A percentile compares a stretch with the other conserved stretches of the same genome.
These are phyloP conservation scores for Zosterops pallidus DNA, from an alignment of 2,113 vertebrate genomes.

Conservation along the genomic window DNA sequence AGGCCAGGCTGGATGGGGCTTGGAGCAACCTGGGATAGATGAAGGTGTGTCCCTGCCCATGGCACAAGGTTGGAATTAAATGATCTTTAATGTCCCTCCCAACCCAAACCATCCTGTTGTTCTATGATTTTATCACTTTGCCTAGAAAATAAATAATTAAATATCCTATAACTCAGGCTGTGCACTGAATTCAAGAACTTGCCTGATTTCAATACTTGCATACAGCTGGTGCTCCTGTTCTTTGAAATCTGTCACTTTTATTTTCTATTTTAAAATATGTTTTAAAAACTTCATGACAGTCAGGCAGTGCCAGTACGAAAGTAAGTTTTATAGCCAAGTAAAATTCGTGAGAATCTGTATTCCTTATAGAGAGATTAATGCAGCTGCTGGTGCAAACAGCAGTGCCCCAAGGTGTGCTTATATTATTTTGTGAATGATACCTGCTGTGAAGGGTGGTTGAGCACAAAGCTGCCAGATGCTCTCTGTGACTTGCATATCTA, in stretches of 20 bases:
- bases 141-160: background rate
- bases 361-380: background rate
- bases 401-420: slow-evolving; percentile 5
- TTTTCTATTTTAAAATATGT: background rate
- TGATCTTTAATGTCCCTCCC: background rate
- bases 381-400: background rate
- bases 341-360: background rate
- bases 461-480: slow-evolving; percentile 33
- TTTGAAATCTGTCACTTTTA: background rate
- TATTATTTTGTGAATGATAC: background rate
- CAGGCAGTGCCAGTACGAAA: background rate
- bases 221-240: background rate
- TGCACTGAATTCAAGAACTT: background rate
- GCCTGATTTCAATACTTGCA: background rate
- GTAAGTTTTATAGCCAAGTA: background rate
- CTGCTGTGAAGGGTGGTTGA: slow-evolving; percentile 1
- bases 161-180: background rate
- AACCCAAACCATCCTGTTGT: background rate
- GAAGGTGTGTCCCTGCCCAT: background rate
- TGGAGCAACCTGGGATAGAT: background rate
- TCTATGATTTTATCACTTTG: background rate
- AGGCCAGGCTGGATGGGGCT: accelerated
- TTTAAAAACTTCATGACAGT: background rate
- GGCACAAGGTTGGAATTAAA: background rate
- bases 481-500: slow-evolving; percentile 25